Evolutionary conservation across 2,888 invertebrate genomes (phyloP).

Genomic region (Isoperla grammatica): DNA sequence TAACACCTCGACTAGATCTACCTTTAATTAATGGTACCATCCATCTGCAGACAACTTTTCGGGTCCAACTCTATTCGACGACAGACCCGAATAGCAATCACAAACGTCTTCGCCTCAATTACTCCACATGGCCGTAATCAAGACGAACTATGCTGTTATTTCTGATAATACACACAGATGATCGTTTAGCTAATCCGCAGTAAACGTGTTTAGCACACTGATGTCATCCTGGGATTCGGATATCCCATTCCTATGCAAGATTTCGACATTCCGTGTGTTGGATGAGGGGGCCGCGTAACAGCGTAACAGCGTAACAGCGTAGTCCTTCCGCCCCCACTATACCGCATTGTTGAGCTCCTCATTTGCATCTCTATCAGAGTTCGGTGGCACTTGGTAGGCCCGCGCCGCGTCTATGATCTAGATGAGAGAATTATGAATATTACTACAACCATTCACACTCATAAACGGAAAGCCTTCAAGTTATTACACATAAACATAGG

Average conservation of each 20-base stretch:
- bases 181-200: background rate
- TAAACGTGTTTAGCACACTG: conserved; percentile 2
- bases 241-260: background rate
- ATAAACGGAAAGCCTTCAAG: conserved; percentile 25
- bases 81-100: too few species aligned
- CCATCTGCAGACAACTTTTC: too few species aligned
- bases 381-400: conserved; percentile 18
- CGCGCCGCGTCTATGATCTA: background rate
- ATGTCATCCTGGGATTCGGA: background rate
- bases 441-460: conserved; percentile 26
- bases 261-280: background rate
- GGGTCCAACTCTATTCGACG: too few species aligned
- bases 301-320: too few species aligned
- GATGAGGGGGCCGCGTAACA: background rate
- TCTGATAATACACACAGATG: background rate
- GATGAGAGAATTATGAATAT: conserved; percentile 28
- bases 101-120: too few species aligned
- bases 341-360: conserved; percentile 25
- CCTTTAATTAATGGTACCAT: too few species aligned
- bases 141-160: background rate
- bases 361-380: conserved; percentile 29
- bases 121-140: background rate
- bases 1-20: too few species aligned
- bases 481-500: conserved; percentile 25
- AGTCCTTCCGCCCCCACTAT: background rate